phyloP scores from a whole-genome alignment of 2,797 vertebrate genomes.

The Eulemur coronatus region DNA sequence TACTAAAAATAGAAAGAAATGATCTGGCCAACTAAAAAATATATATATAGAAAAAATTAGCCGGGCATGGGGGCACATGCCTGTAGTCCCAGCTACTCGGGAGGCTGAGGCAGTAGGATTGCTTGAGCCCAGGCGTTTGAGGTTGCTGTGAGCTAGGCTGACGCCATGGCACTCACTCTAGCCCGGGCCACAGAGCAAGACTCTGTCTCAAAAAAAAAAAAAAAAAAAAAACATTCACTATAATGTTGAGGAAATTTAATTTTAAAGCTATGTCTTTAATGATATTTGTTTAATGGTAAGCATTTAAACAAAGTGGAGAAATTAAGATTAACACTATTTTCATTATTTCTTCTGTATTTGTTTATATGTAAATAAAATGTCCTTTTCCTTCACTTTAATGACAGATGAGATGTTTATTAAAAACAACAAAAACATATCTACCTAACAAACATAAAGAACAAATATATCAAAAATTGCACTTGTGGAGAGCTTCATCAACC shows the following conservation, averaged over 20 bases:
- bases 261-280: slow-evolving; percentile 81
- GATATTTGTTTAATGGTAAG: slow-evolving; percentile 82
- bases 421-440: neutral
- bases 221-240: slow-evolving; percentile 66
- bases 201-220: too few species aligned
- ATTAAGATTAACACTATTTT: slow-evolving; percentile 78
- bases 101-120: too few species aligned
- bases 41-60: too few species aligned
- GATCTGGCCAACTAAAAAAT: too few species aligned
- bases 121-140: too few species aligned
- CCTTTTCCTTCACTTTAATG: slow-evolving; percentile 67
- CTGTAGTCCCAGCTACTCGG: too few species aligned
- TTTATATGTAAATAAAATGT: slow-evolving; percentile 68
- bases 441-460: slow-evolving; percentile 31
- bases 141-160: too few species aligned
- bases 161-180: too few species aligned
- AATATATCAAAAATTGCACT: slow-evolving; percentile 35
- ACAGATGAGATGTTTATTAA: slow-evolving; percentile 66
- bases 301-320: slow-evolving; percentile 78
- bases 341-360: slow-evolving; percentile 71
- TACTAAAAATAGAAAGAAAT: too few species aligned
- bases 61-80: too few species aligned
- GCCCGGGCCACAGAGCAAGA: too few species aligned
- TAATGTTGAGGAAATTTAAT: slow-evolving; percentile 83
- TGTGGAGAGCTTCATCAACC: slow-evolving; percentile 22